Conservation (phyloP, 2,113 vertebrate species). For the Platichthys flesus region DNA sequence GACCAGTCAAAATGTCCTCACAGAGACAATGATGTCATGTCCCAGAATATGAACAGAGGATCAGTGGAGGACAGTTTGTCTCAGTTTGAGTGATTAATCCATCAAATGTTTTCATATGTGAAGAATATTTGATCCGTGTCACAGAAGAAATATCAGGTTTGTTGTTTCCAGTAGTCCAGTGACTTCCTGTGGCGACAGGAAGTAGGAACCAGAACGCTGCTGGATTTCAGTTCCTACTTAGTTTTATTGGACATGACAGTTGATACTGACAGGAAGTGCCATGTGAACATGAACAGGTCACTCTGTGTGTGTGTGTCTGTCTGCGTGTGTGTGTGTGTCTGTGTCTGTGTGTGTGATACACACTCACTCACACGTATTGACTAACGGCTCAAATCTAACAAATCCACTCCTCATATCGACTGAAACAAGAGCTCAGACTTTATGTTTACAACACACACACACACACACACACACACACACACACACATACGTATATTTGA, state of each 20-base stretch:
- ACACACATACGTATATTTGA: not conserved
- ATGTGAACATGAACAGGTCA: not conserved
- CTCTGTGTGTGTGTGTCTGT: not conserved
- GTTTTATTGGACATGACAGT: conserved; percentile 43
- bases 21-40: no score
- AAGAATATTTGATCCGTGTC: no score
- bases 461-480: not conserved
- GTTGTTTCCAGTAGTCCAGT: not conserved
- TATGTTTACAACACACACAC: conserved; percentile 10
- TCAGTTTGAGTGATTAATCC: no score
- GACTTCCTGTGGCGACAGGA: conserved; percentile 40
- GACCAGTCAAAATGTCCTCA: no score
- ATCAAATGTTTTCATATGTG: no score
- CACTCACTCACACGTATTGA: conserved; percentile 42
- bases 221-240: conserved; percentile 30
- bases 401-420: conserved; percentile 61
- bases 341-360: not conserved
- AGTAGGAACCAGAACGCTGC: conserved; percentile 37
- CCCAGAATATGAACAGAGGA: no score
- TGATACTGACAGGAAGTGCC: conserved; percentile 46
- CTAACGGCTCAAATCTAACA: conserved; percentile 60
- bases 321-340: not conserved
- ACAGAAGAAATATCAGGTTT: no score
- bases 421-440: conserved; percentile 52
- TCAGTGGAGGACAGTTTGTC: no score